phyloP scores from a whole-genome alignment of 2,797 vertebrate species.

The Poeciliopsis presidionis region DNA sequence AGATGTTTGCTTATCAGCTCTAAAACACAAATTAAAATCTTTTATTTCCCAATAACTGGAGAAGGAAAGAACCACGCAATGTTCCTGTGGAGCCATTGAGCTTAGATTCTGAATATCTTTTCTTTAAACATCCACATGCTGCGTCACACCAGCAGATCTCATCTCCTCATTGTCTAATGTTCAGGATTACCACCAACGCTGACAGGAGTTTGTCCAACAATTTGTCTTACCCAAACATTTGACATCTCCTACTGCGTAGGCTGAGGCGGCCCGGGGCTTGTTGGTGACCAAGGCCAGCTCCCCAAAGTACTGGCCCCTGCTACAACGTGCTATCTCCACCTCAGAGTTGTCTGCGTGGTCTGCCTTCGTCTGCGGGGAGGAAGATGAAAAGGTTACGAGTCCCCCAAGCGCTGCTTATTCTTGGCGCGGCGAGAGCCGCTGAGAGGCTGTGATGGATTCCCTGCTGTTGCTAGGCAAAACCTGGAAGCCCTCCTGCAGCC shows the following conservation, averaged over 20 bases:
- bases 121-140: background rate
- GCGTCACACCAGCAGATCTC: background rate
- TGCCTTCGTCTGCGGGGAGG: slow-evolving; percentile 85
- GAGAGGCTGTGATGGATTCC: slow-evolving; percentile 28
- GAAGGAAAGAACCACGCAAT: background rate
- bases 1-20: slow-evolving; percentile 15
- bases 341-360: slow-evolving; percentile 91
- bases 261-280: slow-evolving; percentile 97
- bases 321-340: slow-evolving; percentile 94
- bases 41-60: background rate
- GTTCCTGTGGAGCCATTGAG: background rate
- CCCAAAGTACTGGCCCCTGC: slow-evolving; percentile 96
- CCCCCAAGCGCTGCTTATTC: slow-evolving; percentile 12
- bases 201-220: slow-evolving; percentile 3
- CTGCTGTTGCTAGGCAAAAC: slow-evolving; percentile 62
- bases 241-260: slow-evolving; percentile 91
- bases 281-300: slow-evolving; percentile 98
- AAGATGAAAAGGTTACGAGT: slow-evolving; percentile 48
- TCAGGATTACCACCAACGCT: background rate
- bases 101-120: background rate
- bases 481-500: slow-evolving; percentile 27
- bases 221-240: slow-evolving; percentile 93
- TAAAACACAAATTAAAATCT: background rate
- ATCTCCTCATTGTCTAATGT: background rate
- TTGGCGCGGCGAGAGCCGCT: slow-evolving; percentile 20